Conservation (phyloP, 2,113 vertebrate species). For the Nesogale talazaci region DNA sequence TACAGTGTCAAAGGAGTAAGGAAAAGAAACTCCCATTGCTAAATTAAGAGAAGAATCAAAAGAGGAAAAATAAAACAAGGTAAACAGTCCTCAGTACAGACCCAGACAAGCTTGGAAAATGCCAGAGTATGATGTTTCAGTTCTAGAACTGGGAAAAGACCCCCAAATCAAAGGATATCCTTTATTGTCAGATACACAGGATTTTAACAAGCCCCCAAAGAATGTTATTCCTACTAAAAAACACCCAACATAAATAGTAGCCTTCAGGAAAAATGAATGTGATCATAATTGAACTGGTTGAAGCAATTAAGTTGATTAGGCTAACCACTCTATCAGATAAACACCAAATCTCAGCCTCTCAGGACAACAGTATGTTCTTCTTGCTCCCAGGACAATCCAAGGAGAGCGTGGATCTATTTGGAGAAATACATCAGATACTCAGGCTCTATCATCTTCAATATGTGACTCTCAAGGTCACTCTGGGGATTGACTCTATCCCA, state of each 20-base stretch:
- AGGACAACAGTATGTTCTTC: background rate
- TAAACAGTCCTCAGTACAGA: background rate
- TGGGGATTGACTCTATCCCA: too few relatives aligned
- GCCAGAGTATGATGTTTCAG: background rate
- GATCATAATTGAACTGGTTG: background rate
- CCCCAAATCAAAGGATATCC: background rate
- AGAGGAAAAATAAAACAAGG: background rate
- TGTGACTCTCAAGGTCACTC: background rate
- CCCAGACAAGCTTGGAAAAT: slow-evolving; percentile 12
- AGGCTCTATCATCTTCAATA: background rate
- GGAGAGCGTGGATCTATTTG: background rate
- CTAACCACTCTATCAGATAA: background rate
- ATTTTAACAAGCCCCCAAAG: slow-evolving; percentile 3
- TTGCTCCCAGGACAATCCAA: background rate
- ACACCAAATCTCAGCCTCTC: background rate
- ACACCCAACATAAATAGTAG: background rate
- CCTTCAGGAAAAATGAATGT: slow-evolving; percentile 28
- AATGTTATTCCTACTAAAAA: background rate
- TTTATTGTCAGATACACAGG: background rate
- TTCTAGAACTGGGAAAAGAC: background rate
- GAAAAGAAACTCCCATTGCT: background rate
- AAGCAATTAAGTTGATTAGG: background rate
- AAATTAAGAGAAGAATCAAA: background rate
- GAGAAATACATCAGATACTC: background rate
- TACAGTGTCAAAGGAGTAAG: background rate